Percentiles rank a stretch among this genome's conserved stretches.
Conservation (phyloP, 2,888 invertebrate genomes). For the Melanchra persicariae region DNA sequence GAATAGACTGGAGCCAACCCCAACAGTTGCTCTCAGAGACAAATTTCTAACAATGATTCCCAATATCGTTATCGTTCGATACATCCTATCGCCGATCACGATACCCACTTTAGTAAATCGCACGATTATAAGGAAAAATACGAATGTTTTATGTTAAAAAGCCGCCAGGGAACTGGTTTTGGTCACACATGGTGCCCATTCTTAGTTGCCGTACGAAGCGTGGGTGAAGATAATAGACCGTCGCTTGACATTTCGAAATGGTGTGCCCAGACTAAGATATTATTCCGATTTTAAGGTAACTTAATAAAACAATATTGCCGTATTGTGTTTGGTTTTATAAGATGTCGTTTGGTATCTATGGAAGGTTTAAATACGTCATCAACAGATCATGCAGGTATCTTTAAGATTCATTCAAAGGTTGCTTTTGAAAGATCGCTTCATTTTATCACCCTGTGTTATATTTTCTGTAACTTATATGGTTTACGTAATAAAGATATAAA, state of each 20-base stretch:
- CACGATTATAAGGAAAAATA: conserved; percentile 61
- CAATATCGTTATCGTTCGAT: conserved; percentile 2
- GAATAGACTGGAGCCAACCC: background rate
- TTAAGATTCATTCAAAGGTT: too few relatives aligned
- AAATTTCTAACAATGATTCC: background rate
- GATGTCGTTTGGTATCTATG: background rate
- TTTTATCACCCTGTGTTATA: too few relatives aligned
- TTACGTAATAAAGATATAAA: too few relatives aligned
- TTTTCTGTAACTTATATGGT: too few relatives aligned
- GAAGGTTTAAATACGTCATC: too few relatives aligned
- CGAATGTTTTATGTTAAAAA: conserved; percentile 62
- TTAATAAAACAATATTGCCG: conserved; percentile 56
- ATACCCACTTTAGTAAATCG: conserved; percentile 43
- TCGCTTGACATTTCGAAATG: conserved; percentile 85
- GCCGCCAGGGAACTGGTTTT: conserved; percentile 60
- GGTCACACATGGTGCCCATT: conserved; percentile 67
- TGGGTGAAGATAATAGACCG: conserved; percentile 85
- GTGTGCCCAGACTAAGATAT: conserved; percentile 61
- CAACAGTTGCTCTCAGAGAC: background rate
- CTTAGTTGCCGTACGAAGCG: conserved; percentile 77
- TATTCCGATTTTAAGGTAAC: conserved; percentile 48
- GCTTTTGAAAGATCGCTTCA: too few relatives aligned
- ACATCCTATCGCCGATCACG: conserved; percentile 2
- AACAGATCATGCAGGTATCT: too few relatives aligned
- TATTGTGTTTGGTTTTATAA: background rate